phyloP scores from a whole-genome alignment of 2,113 vertebrate species.

The Mungos mungo region DNA sequence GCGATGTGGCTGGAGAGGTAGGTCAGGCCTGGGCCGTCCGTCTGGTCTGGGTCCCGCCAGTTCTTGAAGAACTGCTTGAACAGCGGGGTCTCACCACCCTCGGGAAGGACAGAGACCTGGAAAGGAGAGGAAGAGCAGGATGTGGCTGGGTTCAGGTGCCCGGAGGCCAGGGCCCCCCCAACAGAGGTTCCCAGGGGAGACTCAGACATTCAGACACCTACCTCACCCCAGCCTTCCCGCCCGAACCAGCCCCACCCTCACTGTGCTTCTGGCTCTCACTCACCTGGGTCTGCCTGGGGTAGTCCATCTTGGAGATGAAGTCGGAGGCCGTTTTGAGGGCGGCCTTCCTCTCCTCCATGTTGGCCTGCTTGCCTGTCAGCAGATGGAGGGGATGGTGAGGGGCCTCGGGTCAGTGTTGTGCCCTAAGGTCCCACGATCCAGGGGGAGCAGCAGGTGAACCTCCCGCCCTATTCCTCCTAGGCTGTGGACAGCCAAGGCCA shows the following conservation, averaged over 20 bases:
- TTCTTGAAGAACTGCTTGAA: constrained; percentile 99
- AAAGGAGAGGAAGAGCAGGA: neutral
- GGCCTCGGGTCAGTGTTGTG: neutral
- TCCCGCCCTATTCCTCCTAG: neutral
- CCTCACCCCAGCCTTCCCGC: neutral
- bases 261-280: neutral
- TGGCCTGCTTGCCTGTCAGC: constrained; percentile 91
- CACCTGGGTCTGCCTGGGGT: constrained; percentile 95
- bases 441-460: neutral
- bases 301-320: constrained; percentile 97
- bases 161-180: rapidly evolving
- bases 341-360: constrained; percentile 93
- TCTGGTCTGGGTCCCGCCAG: constrained; percentile 96
- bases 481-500: neutral
- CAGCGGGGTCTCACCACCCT: constrained; percentile 95
- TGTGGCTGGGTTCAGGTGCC: neutral
- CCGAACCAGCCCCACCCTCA: neutral
- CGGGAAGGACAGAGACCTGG: constrained; percentile 93
- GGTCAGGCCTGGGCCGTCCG: constrained; percentile 90
- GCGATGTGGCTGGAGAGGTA: constrained; percentile 95
- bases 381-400: neutral
- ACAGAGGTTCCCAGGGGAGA: neutral
- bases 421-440: rapidly evolving
- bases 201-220: neutral
- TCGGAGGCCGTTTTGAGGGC: constrained; percentile 94